These are phyloP conservation scores for Ceratitis capitata DNA, from an alignment of 1,140 invertebrate species.

Conservation along the genomic window DNA sequence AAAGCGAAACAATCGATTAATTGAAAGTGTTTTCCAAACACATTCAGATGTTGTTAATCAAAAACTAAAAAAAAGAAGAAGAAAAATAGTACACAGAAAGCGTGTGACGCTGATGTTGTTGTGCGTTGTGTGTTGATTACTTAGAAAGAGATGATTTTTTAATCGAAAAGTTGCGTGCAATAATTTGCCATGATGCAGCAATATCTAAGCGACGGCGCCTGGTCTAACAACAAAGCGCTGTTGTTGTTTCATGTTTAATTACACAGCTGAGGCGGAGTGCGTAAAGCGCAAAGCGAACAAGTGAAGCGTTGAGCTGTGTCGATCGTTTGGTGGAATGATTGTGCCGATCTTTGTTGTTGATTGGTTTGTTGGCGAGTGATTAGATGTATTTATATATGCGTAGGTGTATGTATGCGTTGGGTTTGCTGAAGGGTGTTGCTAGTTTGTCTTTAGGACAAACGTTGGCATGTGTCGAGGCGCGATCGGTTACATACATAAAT, in stretches of 20 bases:
- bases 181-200: not conserved
- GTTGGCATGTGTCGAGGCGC: not conserved
- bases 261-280: not conserved
- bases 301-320: not conserved
- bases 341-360: not conserved
- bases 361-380: conserved; percentile 13
- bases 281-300: not conserved
- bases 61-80: not conserved
- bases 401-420: not conserved
- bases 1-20: conserved; percentile 29
- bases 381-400: not conserved
- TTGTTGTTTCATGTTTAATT: conserved; percentile 36
- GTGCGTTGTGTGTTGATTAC: not conserved
- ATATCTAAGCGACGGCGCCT: not conserved
- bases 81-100: not conserved
- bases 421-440: not conserved
- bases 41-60: not conserved
- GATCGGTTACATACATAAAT: not conserved
- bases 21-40: conserved; percentile 28
- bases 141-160: conserved; percentile 27
- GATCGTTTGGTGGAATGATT: not conserved
- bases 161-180: conserved; percentile 28
- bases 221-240: not conserved
- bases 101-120: no score
- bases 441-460: not conserved